Percentiles rank a stretch among this genome's conserved stretches.
phyloP scores from a whole-genome alignment of 2,797 vertebrate genomes.

The Gymnothorax javanicus region DNA sequence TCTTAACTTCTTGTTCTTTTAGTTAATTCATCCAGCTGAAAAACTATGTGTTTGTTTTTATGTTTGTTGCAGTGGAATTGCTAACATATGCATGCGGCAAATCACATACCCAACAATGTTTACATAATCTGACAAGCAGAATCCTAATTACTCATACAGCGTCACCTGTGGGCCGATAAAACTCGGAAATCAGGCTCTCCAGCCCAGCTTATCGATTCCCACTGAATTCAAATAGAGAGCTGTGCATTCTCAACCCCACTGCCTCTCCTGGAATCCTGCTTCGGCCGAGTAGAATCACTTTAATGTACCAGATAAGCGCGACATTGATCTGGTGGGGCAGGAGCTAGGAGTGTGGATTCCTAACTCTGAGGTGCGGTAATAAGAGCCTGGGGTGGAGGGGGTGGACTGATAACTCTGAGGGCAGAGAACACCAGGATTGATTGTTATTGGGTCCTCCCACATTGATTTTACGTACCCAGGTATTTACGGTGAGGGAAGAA shows the following conservation, averaged over 20 bases:
- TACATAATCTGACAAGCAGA: background rate
- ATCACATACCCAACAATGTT: background rate
- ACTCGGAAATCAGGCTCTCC: background rate
- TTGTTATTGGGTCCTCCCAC: constrained; percentile 41
- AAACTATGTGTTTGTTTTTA: background rate
- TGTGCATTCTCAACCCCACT: background rate
- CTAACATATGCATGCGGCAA: background rate
- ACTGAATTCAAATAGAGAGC: constrained; percentile 10
- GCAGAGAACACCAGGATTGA: constrained; percentile 42
- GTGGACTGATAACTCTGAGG: constrained; percentile 22
- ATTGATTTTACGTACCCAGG: constrained; percentile 52
- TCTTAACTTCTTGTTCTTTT: background rate
- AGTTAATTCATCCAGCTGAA: background rate
- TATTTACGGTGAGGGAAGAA: constrained; percentile 49
- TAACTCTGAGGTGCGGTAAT: constrained; percentile 39
- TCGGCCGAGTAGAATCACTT: constrained; percentile 33
- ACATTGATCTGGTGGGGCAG: constrained; percentile 37
- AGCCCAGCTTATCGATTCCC: background rate
- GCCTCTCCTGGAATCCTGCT: background rate
- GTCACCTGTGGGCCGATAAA: background rate
- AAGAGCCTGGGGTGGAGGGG: constrained; percentile 25
- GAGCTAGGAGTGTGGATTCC: constrained; percentile 38
- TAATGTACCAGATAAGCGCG: constrained; percentile 36
- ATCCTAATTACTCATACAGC: background rate
- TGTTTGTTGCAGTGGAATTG: background rate